Base-by-base conservation (phyloP, 1,140 invertebrate species). In the Luehdorfia chinensis region DNA sequence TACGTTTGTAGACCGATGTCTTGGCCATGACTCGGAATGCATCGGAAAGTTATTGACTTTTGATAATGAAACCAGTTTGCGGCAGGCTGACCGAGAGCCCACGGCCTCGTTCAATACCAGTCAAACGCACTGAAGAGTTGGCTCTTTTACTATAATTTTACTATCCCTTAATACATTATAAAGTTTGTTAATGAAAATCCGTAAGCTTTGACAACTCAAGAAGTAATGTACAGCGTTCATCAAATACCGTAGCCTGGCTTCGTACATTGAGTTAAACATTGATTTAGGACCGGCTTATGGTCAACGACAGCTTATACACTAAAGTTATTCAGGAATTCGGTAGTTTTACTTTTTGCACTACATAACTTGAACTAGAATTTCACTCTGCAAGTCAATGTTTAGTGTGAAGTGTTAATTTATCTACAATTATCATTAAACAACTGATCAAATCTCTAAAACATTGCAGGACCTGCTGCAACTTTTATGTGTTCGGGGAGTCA, bases 1-100 rank as follows among this genome's bases (percentile, higher is more conserved):
- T 74, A 76, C 66, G 66, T 74, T 56, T 57, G 59, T 55, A 60
- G 54, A 69, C 59, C 59, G 55, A 32, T 52, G 65, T 58, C 59
- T 73, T 75, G 81, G 78, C 78, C 81, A 47, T 85, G 78, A 83
- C 75, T 83, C 62, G 66, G 66, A 74, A 81, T 83, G 76, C 74
- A 81, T 81, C 77, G 71, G 70, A 83, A 85, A 85, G 81, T 83
- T 85, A 85, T 85, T 85, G 81, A 85, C 81, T 85, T 85, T 85
- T 85, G 81, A 85, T 85, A 85, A 85, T 85, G 81, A 85, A 85
- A 85, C 81, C 75, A 76, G 81, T 85, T 85, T 84, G 72, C 55
- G 73, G 63, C 62, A 50, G 62, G 62, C 69, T 80, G 78, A 77
- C 81, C 76, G 69, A 74, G 72, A 77, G 75, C 56, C 62, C 59